Evolutionary conservation across 2,113 vertebrate species (phyloP).

Genomic region (Hippopotamus amphibius): DNA sequence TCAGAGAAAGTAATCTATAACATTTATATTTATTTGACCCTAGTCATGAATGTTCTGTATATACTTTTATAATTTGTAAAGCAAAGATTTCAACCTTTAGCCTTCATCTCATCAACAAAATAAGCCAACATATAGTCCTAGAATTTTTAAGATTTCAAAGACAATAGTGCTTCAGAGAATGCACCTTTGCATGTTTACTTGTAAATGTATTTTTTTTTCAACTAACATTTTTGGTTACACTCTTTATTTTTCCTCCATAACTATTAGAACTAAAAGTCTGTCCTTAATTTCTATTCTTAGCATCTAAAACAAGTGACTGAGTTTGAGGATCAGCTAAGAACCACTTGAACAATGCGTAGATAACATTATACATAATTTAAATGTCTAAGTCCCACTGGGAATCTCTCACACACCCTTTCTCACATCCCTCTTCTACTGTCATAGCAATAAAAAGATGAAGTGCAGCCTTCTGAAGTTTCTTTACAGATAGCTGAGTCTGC

Average conservation of each 20-base stretch:
- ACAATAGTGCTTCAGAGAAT: constrained; percentile 70
- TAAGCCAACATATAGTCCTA: constrained; percentile 68
- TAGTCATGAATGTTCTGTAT: neutral
- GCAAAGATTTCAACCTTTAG: constrained; percentile 64
- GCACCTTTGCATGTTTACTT: constrained; percentile 66
- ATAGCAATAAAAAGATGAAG: constrained; percentile 79
- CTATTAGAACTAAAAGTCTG: constrained; percentile 79
- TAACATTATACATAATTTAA: constrained; percentile 85
- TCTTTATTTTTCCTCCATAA: constrained; percentile 58
- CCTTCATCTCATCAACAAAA: constrained; percentile 74
- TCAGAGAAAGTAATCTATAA: neutral
- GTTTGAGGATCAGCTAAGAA: constrained; percentile 80
- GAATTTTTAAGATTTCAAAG: constrained; percentile 75
- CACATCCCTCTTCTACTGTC: constrained; percentile 71
- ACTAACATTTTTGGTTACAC: constrained; percentile 70
- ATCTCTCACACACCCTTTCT: constrained; percentile 77
- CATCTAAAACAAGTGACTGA: constrained; percentile 84
- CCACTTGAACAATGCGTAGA: constrained; percentile 81
- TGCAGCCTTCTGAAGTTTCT: constrained; percentile 64
- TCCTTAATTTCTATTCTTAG: constrained; percentile 82
- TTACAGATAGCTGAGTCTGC: constrained; percentile 75
- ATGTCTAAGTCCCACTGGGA: constrained; percentile 79
- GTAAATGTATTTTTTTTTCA: constrained; percentile 72
- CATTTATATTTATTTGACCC: neutral
- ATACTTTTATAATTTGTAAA: constrained; percentile 50